These are phyloP conservation scores for Oxygymnocypris stewartii DNA, from an alignment of 2,113 vertebrate genomes.

Conservation along the genomic window DNA sequence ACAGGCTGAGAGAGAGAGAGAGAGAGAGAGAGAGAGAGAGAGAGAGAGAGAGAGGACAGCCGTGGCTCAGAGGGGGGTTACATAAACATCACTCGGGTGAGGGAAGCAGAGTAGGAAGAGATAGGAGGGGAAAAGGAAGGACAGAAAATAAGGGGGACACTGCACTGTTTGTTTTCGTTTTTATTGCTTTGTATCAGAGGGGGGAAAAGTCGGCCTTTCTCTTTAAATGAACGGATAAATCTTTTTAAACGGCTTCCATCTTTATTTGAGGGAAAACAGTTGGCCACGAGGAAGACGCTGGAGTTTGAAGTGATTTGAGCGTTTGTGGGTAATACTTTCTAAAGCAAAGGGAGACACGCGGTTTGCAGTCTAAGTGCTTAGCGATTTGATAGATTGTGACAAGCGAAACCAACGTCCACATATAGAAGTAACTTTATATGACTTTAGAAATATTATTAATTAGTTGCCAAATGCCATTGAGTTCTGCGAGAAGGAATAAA, in stretches of 20 bases:
- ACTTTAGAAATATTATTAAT: neutral
- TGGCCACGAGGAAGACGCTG: conserved; percentile 20
- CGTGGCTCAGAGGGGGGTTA: conserved; percentile 37
- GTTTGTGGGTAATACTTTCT: neutral
- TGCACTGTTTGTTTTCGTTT: conserved; percentile 41
- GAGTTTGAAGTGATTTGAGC: conserved; percentile 15
- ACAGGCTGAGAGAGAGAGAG: neutral
- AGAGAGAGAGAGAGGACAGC: conserved; percentile 5
- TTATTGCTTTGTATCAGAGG: conserved; percentile 32
- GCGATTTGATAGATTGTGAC: neutral
- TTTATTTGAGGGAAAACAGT: neutral
- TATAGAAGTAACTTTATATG: neutral
- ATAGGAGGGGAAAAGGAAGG: conserved; percentile 49
- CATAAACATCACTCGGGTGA: conserved; percentile 35
- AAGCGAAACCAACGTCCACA: neutral
- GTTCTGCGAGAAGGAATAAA: conserved; percentile 28
- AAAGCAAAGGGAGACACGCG: conserved; percentile 21
- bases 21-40: conserved; percentile 34
- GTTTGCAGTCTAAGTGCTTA: conserved; percentile 28
- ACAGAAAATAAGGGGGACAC: conserved; percentile 44
- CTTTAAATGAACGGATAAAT: neutral
- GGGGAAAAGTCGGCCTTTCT: neutral
- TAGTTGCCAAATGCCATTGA: conserved; percentile 43
- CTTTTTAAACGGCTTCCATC: conserved; percentile 18
- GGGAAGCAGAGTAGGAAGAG: conserved; percentile 45